Base-by-base conservation (phyloP, 1,140 invertebrate species). In the Holotrichia oblita region DNA sequence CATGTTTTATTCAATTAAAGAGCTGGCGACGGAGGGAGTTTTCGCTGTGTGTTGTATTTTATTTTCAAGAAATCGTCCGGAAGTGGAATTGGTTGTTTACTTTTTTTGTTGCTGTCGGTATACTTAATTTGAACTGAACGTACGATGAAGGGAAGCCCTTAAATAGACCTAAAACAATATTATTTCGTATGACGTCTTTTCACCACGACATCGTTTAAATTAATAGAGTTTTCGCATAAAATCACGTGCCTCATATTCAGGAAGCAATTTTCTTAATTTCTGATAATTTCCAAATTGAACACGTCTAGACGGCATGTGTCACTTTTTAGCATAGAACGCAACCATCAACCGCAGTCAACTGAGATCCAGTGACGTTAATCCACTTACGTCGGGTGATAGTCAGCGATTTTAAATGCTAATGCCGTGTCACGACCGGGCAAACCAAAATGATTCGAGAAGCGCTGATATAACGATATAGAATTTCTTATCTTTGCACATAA, bases 341-440 rank as follows among this genome's bases (percentile, higher is more conserved):
- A 69, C 61, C 61, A 22, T 20, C 17, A 55, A 55, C 48, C 48
- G 27, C 61, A 69, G 22, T 27, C 61, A 20, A 34, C 61, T n/a
- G 61, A 69, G 61, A 69, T 27, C 61, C 61, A 0, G 61, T 69
- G 61, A 69, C 61, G 61, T 34, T 69, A 69, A 69, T 69, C 61
- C 61, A 69, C 61, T 69, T 69, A 69, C 61, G 22, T 69, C 22
- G 61, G 61, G 20, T 69, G 61, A 69, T 20, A 34, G 61, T 69
- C 61, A 27, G 61, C 61, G 61, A 69, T 69, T 69, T 69, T 27
- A 69, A 69, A 69, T 69, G 61, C 61, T 55, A 69, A 69, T 69
- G 61, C 61, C 61, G 20, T 24, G 61, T 69, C 61, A 69, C 61
- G 61, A 14, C 6, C 61, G 61, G 27, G 17, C 61, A 34, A 69